phyloP scores from a whole-genome alignment of 2,113 vertebrate species.

The Brachyistius frenatus region DNA sequence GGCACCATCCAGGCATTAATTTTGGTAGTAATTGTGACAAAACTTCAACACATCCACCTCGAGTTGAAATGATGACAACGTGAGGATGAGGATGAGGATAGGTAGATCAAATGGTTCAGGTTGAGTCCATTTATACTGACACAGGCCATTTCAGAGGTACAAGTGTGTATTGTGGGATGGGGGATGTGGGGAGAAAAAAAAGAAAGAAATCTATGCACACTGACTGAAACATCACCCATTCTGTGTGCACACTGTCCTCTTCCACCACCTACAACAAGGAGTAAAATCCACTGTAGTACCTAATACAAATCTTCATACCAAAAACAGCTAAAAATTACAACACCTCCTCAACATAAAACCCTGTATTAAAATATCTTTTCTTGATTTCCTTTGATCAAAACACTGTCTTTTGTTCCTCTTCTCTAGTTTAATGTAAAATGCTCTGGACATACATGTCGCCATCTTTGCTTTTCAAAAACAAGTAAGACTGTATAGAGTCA shows the following conservation, averaged over 20 bases:
- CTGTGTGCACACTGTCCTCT: constrained; percentile 66
- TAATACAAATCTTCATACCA: constrained; percentile 81
- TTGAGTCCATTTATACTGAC: constrained; percentile 54
- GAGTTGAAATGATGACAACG: constrained; percentile 33
- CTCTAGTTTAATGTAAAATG: constrained; percentile 56
- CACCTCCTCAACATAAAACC: constrained; percentile 79
- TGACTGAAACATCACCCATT: constrained; percentile 41
- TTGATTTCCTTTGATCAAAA: constrained; percentile 71
- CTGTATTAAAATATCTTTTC: constrained; percentile 79
- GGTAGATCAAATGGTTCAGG: constrained; percentile 38
- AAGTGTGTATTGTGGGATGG: constrained; percentile 42
- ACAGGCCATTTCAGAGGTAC: constrained; percentile 58
- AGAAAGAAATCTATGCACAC: constrained; percentile 39
- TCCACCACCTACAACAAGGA: constrained; percentile 69
- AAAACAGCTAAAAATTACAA: constrained; percentile 74
- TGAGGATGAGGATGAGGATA: constrained; percentile 18
- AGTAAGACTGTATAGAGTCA: constrained; percentile 52
- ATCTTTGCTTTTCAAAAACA: constrained; percentile 32
- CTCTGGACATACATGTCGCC: constrained; percentile 32
- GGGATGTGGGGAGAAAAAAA: constrained; percentile 20
- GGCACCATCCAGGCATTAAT: constrained; percentile 48
- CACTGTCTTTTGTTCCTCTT: constrained; percentile 62
- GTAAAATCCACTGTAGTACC: constrained; percentile 81
- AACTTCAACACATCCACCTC: constrained; percentile 47
- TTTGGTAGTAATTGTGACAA: constrained; percentile 54